Conservation (phyloP, 2,797 vertebrate genomes). For the Hydrocynus forskahlii region DNA sequence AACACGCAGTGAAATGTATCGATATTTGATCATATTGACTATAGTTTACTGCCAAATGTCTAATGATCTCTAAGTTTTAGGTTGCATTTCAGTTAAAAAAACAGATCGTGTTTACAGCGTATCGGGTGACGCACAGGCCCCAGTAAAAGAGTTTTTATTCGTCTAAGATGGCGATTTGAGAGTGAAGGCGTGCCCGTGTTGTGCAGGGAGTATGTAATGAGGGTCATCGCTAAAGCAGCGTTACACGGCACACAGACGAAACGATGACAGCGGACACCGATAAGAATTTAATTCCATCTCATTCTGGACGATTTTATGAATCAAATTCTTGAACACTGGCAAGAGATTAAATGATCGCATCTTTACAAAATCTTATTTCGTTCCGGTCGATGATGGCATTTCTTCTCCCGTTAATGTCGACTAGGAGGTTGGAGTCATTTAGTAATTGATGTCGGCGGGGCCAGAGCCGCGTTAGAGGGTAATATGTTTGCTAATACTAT, state of each 20-base stretch:
- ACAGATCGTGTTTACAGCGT: background rate
- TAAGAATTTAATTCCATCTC: conserved; percentile 99
- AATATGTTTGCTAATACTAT: conserved; percentile 99
- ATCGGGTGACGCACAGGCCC: background rate
- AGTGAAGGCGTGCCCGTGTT: conserved; percentile 47
- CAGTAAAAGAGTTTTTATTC: conserved; percentile 27
- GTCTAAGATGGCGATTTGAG: conserved; percentile 18
- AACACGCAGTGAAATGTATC: too few relatives aligned
- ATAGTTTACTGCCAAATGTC: too few relatives aligned
- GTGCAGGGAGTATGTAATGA: conserved; percentile 74
- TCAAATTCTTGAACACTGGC: conserved; percentile 96
- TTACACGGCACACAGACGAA: conserved; percentile 85
- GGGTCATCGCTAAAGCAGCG: conserved; percentile 76
- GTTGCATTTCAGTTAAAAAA: background rate
- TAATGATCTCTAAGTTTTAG: background rate
- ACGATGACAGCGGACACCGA: conserved; percentile 98
- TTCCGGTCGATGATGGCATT: conserved; percentile 93
- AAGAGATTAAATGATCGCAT: conserved; percentile 99
- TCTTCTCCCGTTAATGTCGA: conserved; percentile 99
- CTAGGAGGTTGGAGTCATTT: conserved; percentile 99
- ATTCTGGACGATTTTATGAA: conserved; percentile 99
- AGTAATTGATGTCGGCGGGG: conserved; percentile 99
- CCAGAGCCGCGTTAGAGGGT: conserved; percentile 90
- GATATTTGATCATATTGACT: too few relatives aligned
- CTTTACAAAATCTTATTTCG: conserved; percentile 98